Conservation (phyloP, 2,888 invertebrate species). For the Euplagia quadripunctaria region DNA sequence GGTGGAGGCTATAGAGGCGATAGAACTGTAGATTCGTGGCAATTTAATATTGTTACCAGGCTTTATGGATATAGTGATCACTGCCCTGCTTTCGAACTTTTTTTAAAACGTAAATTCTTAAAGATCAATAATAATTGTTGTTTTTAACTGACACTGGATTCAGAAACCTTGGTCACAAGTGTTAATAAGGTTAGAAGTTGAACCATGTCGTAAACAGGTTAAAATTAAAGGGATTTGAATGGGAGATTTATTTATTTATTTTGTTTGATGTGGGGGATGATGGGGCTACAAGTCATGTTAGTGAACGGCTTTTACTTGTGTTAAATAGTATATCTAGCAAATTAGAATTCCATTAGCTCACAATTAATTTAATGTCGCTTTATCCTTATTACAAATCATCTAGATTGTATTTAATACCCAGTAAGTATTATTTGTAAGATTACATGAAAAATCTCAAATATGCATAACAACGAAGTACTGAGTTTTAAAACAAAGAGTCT, state of each 20-base stretch:
- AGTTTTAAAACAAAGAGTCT: slow-evolving; percentile 43
- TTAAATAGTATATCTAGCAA: not conserved
- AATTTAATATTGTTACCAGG: slow-evolving; percentile 19
- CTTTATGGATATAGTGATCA: not conserved
- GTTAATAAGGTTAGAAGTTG: not conserved
- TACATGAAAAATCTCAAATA: slow-evolving; percentile 16
- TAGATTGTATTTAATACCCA: not conserved
- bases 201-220: not conserved
- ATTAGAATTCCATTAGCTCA: not conserved
- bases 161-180: not conserved
- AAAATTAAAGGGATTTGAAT: not conserved
- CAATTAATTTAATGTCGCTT: not conserved
- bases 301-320: not conserved
- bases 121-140: too few relatives aligned
- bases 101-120: too few relatives aligned
- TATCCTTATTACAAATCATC: not conserved
- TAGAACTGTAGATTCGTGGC: slow-evolving; percentile 3
- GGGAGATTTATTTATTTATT: too few relatives aligned
- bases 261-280: not conserved
- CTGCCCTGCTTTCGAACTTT: not conserved
- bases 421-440: not conserved
- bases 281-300: not conserved
- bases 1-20: slow-evolving; percentile 26
- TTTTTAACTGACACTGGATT: not conserved
- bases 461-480: slow-evolving; percentile 27